Evolutionary conservation across 2,797 vertebrate species (phyloP), one percentile per base, ranked within the genome.

Genomic region (Syndactyla subalaris): DNA sequence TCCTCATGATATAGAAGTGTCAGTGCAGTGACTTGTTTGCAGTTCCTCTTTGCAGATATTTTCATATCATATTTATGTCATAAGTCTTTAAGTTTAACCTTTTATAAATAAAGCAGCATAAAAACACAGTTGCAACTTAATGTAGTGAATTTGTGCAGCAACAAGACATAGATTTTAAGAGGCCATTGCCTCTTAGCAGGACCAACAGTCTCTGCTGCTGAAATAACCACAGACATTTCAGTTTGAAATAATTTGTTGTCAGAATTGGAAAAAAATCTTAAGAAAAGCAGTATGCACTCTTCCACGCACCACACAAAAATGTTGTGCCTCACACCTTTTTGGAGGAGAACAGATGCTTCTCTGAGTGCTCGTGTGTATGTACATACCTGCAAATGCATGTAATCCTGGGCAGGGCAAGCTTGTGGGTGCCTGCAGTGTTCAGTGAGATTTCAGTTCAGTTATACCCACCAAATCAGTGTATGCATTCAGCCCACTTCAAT

Each of bases 341-440:
- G 2, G 23, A 49, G 7, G 18, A 63, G 72, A 67, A 46, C 12
- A 51, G 39, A 18, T 27, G 32, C 16, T 86, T 86, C 21, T 84
- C 26, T 45, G n/a, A 49, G 49, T 84, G 26, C 23, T 66, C 0
- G 0, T 79, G 26, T 43, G 9, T 46, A 23, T 12, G 5, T 30
- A 65, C 26, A 41, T 52, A 13, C 4, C 22, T 65, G 32, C 17
- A 48, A 59, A 49, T 1, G 3, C 12, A 23, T 0, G 0, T 68
- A 27, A 58, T 70, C 51, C 59, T 51, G 51, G 27, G 14, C 43
- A 49, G 48, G 27, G 18, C 27, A 58, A 46, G 17, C 14, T 48
- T 22, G 10, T 66, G 41, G 20, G 4, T 61, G 14, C 10, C 34
- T 85, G 3, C 23, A n/a, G 7, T 9, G 9, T 39, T 58, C 45